Conservation (phyloP, 1,140 invertebrate species). For the Coboldia fuscipes region DNA sequence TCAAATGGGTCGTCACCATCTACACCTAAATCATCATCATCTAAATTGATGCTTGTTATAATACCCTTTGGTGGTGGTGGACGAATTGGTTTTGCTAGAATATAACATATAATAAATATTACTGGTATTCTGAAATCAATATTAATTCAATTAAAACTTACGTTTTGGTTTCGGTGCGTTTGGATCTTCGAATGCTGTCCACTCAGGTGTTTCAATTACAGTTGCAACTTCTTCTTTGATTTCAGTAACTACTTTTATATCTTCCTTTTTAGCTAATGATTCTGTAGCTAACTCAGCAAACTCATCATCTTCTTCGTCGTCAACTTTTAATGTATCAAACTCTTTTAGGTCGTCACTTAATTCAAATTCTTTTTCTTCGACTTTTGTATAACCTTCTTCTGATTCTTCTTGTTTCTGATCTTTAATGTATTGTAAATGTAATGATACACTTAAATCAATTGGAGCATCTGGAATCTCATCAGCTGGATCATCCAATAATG, state of each 20-base stretch:
- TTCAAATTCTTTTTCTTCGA: not conserved
- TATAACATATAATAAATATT: not conserved
- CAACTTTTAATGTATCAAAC: conserved; percentile 26
- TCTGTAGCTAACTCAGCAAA: conserved; percentile 51
- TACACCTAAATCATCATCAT: conserved; percentile 21
- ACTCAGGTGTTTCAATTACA: conserved; percentile 25
- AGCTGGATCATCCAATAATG: conserved; percentile 48
- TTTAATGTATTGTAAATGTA: conserved; percentile 29
- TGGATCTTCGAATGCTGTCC: conserved; percentile 33
- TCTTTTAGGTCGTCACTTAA: conserved; percentile 21
- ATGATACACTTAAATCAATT: conserved; percentile 36
- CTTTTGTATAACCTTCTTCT: conserved; percentile 3
- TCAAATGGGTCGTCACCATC: conserved; percentile 56
- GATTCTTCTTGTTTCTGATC: conserved; percentile 16
- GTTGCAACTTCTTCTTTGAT: conserved; percentile 11
- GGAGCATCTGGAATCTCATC: conserved; percentile 36
- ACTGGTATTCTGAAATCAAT: not conserved
- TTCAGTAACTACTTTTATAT: conserved; percentile 16
- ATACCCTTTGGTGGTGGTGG: conserved; percentile 6
- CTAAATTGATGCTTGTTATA: conserved; percentile 22
- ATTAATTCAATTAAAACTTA: no score
- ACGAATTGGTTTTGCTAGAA: conserved; percentile 9
- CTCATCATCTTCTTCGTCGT: conserved; percentile 38
- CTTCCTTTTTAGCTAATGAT: conserved; percentile 33
- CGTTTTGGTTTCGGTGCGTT: conserved; percentile 7